Conservation (phyloP, 37 sponge, comb jelly and placozoan species). For the Ianthella basta region DNA sequence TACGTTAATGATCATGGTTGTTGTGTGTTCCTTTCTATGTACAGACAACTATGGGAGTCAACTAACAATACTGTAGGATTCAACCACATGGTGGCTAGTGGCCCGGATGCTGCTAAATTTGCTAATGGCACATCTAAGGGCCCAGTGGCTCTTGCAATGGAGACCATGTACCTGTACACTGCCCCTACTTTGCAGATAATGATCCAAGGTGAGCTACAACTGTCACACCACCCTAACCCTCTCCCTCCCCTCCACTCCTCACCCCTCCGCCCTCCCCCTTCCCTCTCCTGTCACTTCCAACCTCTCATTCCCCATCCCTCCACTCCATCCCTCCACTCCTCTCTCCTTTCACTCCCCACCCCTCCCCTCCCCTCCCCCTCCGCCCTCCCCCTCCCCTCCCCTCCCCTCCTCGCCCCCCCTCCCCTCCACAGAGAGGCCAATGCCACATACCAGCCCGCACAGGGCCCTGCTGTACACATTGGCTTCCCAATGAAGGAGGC, state of each 20-base stretch:
- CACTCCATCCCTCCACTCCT: no score
- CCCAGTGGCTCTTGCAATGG: slow-evolving; percentile 59
- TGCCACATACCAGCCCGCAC: slow-evolving; percentile 37
- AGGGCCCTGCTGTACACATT: slow-evolving; percentile 48
- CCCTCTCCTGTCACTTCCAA: no score
- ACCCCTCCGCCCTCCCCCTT: no score
- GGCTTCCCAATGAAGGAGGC: slow-evolving; percentile 75
- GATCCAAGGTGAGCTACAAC: slow-evolving; percentile 51
- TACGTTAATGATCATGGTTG: no score
- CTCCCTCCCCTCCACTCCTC: no score
- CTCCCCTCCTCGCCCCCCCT: no score
- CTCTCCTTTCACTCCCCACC: no score
- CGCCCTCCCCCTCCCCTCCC: no score
- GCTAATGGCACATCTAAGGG: not conserved
- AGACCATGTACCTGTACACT: slow-evolving; percentile 75
- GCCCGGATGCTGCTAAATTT: slow-evolving; percentile 26
- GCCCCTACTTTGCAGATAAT: slow-evolving; percentile 72
- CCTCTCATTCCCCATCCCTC: no score
- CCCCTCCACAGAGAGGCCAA: slow-evolving; percentile 37
- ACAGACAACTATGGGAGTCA: slow-evolving; percentile 50
- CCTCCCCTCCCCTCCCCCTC: no score
- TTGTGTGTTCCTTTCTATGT: no score
- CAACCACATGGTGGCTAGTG: slow-evolving; percentile 55
- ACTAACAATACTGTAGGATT: slow-evolving; percentile 57
- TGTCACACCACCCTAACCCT: no score